Conservation (phyloP, 2,888 invertebrate genomes). For the Leucophenga maculata region DNA sequence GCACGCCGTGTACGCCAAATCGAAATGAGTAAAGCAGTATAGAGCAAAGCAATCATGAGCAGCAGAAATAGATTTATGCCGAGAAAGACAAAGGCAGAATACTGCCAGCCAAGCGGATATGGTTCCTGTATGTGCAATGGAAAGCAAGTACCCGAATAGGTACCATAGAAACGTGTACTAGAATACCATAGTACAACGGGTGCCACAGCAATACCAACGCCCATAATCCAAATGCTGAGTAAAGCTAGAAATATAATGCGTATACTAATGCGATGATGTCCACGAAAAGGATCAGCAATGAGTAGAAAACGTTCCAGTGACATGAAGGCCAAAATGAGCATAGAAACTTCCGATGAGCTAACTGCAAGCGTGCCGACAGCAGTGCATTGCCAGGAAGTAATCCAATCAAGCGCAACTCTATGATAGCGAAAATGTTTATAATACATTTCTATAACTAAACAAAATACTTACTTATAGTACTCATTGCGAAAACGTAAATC, state of each 20-base stretch:
- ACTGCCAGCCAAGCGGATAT: constrained; percentile 80
- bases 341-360: constrained; percentile 80
- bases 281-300: constrained; percentile 77
- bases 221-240: constrained; percentile 76
- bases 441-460: background rate
- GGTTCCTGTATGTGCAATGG: constrained; percentile 81
- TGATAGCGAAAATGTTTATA: background rate
- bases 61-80: constrained; percentile 78
- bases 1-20: constrained; percentile 77
- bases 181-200: constrained; percentile 77
- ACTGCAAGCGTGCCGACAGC: constrained; percentile 78
- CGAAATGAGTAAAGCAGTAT: constrained; percentile 77
- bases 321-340: constrained; percentile 80
- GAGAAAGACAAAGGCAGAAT: constrained; percentile 80
- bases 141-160: constrained; percentile 79
- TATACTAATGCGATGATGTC: constrained; percentile 74
- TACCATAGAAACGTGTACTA: constrained; percentile 78
- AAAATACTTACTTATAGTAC: constrained; percentile 72
- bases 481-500: constrained; percentile 76
- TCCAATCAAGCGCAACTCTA: constrained; percentile 76
- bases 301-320: constrained; percentile 79
- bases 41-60: constrained; percentile 76
- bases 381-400: constrained; percentile 78
- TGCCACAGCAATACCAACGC: constrained; percentile 76
- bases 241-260: constrained; percentile 74